Evolutionary conservation across 2,888 invertebrate genomes (phyloP).

Genomic region (Mimachlamys varia): DNA sequence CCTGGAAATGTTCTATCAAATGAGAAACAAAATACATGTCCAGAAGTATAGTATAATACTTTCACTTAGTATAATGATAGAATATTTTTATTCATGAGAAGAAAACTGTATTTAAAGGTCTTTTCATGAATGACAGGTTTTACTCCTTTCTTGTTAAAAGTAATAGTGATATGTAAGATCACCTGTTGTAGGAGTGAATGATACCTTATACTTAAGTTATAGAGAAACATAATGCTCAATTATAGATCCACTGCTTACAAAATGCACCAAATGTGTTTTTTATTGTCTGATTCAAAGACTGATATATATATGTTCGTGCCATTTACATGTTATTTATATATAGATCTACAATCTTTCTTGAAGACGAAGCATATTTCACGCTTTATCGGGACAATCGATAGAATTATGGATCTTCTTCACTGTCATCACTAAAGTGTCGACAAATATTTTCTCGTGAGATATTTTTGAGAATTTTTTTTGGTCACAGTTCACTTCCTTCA

Average conservation of each 20-base stretch:
- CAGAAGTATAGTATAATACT: too few species aligned
- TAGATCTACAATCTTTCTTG: not conserved
- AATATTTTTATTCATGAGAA: too few species aligned
- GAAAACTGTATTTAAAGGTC: too few species aligned
- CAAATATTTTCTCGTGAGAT: slow-evolving; percentile 23
- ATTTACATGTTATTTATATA: not conserved
- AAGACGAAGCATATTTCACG: not conserved
- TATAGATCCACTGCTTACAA: not conserved
- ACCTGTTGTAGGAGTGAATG: not conserved
- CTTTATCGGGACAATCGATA: not conserved
- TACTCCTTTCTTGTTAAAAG: too few species aligned
- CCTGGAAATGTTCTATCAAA: too few species aligned
- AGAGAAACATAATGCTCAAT: not conserved
- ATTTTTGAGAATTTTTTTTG: not conserved
- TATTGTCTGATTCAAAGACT: too few species aligned
- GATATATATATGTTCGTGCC: not conserved
- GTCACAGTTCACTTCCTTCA: not conserved
- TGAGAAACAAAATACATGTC: too few species aligned
- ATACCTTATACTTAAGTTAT: too few species aligned
- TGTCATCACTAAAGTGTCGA: not conserved
- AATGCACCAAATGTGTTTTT: not conserved
- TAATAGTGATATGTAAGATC: not conserved
- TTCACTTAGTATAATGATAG: too few species aligned
- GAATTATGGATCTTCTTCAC: not conserved
- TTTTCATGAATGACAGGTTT: too few species aligned